Conservation (phyloP, 1,140 invertebrate genomes). For the Holcopasites calliopsidis region DNA sequence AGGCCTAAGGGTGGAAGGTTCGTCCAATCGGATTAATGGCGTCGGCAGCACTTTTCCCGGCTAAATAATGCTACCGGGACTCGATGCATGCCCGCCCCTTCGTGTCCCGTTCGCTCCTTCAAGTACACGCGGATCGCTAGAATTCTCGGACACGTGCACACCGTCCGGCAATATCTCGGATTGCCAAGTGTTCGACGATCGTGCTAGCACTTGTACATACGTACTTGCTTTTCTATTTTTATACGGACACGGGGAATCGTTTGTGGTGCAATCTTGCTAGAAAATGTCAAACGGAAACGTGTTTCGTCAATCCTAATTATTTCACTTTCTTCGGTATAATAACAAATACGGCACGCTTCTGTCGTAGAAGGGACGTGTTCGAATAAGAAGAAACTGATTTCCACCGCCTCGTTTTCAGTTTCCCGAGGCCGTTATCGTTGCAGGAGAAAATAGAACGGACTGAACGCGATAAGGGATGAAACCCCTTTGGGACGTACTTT, state of each 20-base stretch:
- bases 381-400: not conserved
- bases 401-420: not conserved
- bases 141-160: conserved; percentile 15
- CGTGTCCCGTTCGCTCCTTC: conserved; percentile 4
- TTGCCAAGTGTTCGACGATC: conserved; percentile 46
- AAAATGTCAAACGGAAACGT: not conserved
- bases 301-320: too few species aligned
- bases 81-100: conserved; percentile 49
- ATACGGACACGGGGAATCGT: not conserved
- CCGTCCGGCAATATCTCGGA: conserved; percentile 21
- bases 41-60: conserved; percentile 61
- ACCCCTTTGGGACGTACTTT: not conserved
- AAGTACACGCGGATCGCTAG: not conserved
- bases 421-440: not conserved
- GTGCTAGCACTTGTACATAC: not conserved
- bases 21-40: conserved; percentile 73
- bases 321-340: too few species aligned
- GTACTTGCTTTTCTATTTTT: not conserved
- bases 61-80: conserved; percentile 65
- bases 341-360: too few species aligned
- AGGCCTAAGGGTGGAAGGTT: conserved; percentile 54
- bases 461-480: not conserved
- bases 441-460: too few species aligned
- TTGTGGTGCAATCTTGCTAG: too few species aligned
- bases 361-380: too few species aligned